Evolutionary conservation across 2,888 invertebrate species (phyloP), one percentile per base, ranked within the genome.

Genomic region (Leptinotarsa tumamoca): DNA sequence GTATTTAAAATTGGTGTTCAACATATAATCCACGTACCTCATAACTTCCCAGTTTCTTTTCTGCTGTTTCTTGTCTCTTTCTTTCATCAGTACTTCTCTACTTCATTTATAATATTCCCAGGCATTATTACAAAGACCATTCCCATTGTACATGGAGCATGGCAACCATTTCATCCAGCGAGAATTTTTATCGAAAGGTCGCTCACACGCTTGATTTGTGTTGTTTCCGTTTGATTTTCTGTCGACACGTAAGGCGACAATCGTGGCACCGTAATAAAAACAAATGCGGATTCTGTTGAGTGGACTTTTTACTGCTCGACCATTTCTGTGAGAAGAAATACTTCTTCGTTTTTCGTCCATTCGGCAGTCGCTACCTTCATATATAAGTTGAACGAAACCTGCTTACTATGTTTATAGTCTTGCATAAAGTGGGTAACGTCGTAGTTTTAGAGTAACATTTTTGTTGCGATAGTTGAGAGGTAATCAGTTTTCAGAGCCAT

Each of bases 231-330:
- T 68, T 71, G 70, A 73, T 76, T 66, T 56, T 71, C 63, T 61
- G 70, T 73, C 63, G 73, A 71, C 77, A 74, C 77, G 77, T 74
- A 72, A 71, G 54, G 74, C 66, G 74, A 63, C 72, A 75, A 75
- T 75, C 72, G 66, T 21, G 61, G 17, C 68, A 77, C 77, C 77
- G 72, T 74, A 77, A 77, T 75, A 77, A 77, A 75, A 77, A 75
- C 77, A 72, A 77, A 74, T 66, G 73, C 77, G 75, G 75, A 72
- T 77, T 67, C 68, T 52, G 54, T 73, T 43, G 77, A 75, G 75
- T 75, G 72, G 77, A 71, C 70, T 74, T 75, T 77, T 77, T 75
- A 63, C 67, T 73, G 58, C 58, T 58, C 58, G 58, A 50, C 49
- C 70, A 58, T 58, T 70, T 50, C 50, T 58, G 49, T 17, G 43